Percentiles rank a stretch among this genome's conserved stretches.
These are phyloP conservation scores for Chionodraco myersi DNA, from an alignment of 2,113 vertebrate genomes.

Conservation along the genomic window DNA sequence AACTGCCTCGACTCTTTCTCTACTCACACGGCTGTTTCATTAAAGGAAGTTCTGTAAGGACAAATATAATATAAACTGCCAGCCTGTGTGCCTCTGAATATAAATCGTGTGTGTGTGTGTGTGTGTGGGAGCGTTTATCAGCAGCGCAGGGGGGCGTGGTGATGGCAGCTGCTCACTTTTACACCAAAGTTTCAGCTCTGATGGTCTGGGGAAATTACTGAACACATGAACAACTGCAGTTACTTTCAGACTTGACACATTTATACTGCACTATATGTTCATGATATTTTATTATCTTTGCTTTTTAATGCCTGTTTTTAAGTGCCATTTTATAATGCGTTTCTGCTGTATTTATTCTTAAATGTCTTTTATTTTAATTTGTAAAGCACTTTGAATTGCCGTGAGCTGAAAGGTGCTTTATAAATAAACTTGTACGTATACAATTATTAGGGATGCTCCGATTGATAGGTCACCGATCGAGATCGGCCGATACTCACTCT, in stretches of 20 bases:
- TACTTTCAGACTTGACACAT: neutral
- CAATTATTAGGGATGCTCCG: no score
- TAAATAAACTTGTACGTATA: no score
- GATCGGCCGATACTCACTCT: no score
- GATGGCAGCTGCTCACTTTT: slow-evolving; percentile 34
- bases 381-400: no score
- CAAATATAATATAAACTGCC: slow-evolving; percentile 72
- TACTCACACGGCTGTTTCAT: slow-evolving; percentile 71
- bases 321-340: no score
- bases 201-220: slow-evolving; percentile 10
- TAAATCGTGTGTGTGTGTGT: slow-evolving; percentile 33
- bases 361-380: no score
- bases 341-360: no score
- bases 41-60: slow-evolving; percentile 62
- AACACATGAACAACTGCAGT: neutral
- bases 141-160: neutral
- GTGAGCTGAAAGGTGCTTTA: no score
- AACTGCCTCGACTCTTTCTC: slow-evolving; percentile 61
- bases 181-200: slow-evolving; percentile 4
- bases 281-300: no score
- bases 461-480: no score
- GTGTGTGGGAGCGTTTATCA: slow-evolving; percentile 35
- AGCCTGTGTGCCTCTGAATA: slow-evolving; percentile 60
- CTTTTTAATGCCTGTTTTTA: no score
- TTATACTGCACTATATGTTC: no score